Evolutionary conservation across 2,888 invertebrate species (phyloP).

Genomic region (Cryptus armator): DNA sequence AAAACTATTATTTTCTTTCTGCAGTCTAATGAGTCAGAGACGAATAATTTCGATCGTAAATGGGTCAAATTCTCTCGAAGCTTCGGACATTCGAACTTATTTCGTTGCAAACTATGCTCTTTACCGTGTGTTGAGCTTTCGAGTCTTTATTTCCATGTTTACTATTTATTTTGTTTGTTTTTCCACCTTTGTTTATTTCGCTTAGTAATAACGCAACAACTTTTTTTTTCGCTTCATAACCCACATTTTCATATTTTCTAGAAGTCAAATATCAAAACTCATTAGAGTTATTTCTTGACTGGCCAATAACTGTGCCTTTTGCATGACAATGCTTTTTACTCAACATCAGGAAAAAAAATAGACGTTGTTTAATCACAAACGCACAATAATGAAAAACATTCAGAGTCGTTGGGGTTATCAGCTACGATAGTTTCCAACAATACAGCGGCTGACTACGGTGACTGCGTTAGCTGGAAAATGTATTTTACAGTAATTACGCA

Average conservation of each 20-base stretch:
- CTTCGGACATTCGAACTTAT: neutral
- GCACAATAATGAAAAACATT: conserved; percentile 51
- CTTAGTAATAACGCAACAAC: neutral
- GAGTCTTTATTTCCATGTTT: neutral
- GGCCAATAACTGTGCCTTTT: neutral
- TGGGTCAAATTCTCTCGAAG: neutral
- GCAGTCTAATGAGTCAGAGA: neutral
- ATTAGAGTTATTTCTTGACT: neutral
- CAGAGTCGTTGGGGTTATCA: conserved; percentile 22
- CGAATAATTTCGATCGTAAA: neutral
- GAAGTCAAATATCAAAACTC: neutral
- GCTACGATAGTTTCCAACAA: conserved; percentile 23
- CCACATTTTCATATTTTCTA: neutral
- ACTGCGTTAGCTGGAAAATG: too few species aligned
- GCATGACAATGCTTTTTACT: neutral
- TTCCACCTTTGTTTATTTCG: neutral
- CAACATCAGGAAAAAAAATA: neutral
- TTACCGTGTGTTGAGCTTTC: neutral
- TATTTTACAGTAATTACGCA: neutral
- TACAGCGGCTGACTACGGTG: neutral
- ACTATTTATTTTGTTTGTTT: neutral
- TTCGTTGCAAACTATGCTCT: neutral
- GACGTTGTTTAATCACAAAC: neutral
- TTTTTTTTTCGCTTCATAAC: neutral
- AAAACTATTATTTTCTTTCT: neutral